phyloP scores from a whole-genome alignment of 2,113 vertebrate species.

The Aythya baeri region DNA sequence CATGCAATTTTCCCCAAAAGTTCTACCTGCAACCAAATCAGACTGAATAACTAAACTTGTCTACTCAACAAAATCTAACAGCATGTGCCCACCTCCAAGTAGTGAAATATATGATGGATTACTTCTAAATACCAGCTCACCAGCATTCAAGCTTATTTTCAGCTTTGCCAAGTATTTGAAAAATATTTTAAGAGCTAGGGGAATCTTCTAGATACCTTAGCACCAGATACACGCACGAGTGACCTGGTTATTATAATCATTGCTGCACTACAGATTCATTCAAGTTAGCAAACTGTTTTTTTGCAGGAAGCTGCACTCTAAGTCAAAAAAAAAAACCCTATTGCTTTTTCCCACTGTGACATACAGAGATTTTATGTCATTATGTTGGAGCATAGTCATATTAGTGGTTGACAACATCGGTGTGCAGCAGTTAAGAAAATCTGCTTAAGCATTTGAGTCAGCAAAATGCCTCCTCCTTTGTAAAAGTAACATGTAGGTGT shows the following conservation, averaged over 20 bases:
- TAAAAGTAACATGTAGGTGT: not conserved
- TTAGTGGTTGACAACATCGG: slow-evolving; percentile 46
- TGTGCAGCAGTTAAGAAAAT: not conserved
- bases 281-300: not conserved
- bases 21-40: not conserved
- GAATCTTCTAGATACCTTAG: not conserved
- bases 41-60: not conserved
- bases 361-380: not conserved
- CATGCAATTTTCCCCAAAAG: not conserved
- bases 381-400: not conserved
- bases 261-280: not conserved
- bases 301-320: not conserved
- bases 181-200: not conserved
- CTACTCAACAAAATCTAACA: not conserved
- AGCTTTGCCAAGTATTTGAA: not conserved
- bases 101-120: not conserved
- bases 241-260: not conserved
- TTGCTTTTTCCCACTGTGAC: not conserved
- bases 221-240: not conserved
- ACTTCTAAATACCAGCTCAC: not conserved
- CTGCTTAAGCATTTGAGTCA: not conserved
- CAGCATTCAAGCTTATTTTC: not conserved
- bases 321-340: not conserved
- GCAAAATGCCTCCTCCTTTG: not conserved
- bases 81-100: not conserved